Evolutionary conservation across 2,797 vertebrate species (phyloP), one percentile per base, ranked within the genome.

Genomic region (Allobates femoralis): DNA sequence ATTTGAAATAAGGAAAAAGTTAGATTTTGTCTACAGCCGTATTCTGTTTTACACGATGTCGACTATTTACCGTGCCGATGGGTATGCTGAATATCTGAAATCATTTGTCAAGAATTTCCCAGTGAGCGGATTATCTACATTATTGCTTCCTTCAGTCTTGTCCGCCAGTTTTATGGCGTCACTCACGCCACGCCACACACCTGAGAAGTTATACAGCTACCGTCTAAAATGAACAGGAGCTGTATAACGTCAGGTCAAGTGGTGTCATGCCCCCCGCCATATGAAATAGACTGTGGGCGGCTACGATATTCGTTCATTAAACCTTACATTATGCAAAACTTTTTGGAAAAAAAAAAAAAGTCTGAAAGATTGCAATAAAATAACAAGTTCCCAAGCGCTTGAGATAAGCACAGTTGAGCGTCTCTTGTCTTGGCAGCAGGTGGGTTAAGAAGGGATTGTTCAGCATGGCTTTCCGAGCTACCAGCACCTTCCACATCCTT

Each of bases 361-460:
- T 26, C 16, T 19, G 34, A n/a, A 46, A 46, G 16, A 56, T 26
- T 21, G 7, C 8, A 26, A 12, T 26, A 60, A 56, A 83, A 73
- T 56, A 74, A 74, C n/a, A 62, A 41, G 53, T 74, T 75, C 37
- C 26, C 53, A 18, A 23, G 81, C 18, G 16, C 16, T 41, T 18
- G 51, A 55, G n/a, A 41, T 77, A 66, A 84, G 73, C 74, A 64
- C 26, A 30, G 32, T 64, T 46, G 50, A 50, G 66, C 19, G 5
- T 74, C 16, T 71, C 32, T 46, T 62, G 67, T 79, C 56, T 14
- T 75, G 84, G 84, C 84, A 86, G 67, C 66, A 73, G 30, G 74
- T 86, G 79, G 51, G 85, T 86, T 82, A 86, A 86, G 37, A 67
- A 86, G 71, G 85, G 79, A 81, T 81, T 41, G 64, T 58, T 58